These are phyloP conservation scores for Myopa tessellatipennis DNA, from an alignment of 2,888 invertebrate genomes.

Conservation along the genomic window DNA sequence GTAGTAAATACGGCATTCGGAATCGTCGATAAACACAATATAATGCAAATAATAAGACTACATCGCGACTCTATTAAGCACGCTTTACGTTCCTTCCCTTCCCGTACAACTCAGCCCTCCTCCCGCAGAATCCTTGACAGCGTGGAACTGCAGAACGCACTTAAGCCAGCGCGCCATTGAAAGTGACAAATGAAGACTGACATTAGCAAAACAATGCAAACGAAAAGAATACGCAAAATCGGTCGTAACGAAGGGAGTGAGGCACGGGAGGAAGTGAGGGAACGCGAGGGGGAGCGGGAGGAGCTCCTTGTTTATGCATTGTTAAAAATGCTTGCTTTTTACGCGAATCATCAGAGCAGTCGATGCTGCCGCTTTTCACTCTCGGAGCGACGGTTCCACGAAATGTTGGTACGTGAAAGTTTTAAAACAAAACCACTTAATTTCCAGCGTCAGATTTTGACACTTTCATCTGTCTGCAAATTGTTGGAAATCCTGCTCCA, in stretches of 20 bases:
- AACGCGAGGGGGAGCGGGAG: not conserved
- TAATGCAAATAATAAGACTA: slow-evolving; percentile 17
- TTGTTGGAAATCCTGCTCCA: not conserved
- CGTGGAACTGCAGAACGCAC: slow-evolving; percentile 33
- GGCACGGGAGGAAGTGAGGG: not conserved
- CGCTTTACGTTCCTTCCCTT: not conserved
- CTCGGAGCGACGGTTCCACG: not conserved
- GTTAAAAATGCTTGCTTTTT: slow-evolving; percentile 29
- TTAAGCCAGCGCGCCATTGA: slow-evolving; percentile 28
- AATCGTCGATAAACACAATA: slow-evolving; percentile 10
- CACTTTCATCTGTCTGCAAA: slow-evolving; percentile 17
- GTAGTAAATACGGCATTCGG: slow-evolving; percentile 19
- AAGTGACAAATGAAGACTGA: slow-evolving; percentile 66
- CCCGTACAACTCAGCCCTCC: not conserved
- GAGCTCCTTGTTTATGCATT: slow-evolving; percentile 36
- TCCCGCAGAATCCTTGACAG: not conserved
- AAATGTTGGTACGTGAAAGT: slow-evolving; percentile 63
- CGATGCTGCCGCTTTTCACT: not conserved
- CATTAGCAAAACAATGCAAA: slow-evolving; percentile 62
- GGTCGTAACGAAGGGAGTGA: not conserved
- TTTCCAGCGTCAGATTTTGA: slow-evolving; percentile 48
- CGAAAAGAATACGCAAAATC: slow-evolving; percentile 7
- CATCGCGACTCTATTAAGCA: not conserved
- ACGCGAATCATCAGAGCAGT: slow-evolving; percentile 11
- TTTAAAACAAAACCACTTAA: slow-evolving; percentile 68